Percentiles rank a stretch among this genome's conserved stretches.
phyloP scores from a whole-genome alignment of 2,113 vertebrate genomes.

The Lasiurus borealis region DNA sequence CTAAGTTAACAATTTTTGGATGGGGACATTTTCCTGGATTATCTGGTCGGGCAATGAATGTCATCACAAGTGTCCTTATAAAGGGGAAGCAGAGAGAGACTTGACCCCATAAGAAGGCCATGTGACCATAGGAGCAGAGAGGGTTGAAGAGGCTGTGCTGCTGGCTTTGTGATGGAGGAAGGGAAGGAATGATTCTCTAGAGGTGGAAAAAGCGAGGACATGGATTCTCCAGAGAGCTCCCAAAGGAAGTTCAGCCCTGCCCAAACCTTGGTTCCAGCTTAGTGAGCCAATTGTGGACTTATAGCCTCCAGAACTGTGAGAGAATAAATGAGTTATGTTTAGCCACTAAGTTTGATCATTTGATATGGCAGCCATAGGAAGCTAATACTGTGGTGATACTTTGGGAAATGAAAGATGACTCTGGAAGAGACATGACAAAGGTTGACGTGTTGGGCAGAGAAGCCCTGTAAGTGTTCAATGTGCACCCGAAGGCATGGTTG shows the following conservation, averaged over 20 bases:
- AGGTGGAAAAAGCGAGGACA: neutral
- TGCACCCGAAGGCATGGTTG: fast-evolving
- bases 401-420: slow-evolving; percentile 45
- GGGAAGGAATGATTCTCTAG: neutral
- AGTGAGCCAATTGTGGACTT: neutral
- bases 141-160: neutral
- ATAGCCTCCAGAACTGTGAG: neutral
- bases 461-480: neutral
- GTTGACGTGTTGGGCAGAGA: neutral
- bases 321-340: neutral
- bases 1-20: neutral
- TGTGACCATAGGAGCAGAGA: neutral
- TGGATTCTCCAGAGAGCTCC: neutral
- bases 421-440: neutral
- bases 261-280: neutral
- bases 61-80: neutral
- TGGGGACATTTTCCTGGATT: neutral
- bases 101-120: neutral
- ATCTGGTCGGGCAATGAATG: neutral
- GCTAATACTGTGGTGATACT: neutral
- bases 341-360: neutral
- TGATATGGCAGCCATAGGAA: neutral
- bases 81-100: neutral
- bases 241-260: neutral
- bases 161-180: neutral